Conservation (phyloP, 1,140 invertebrate species). For the Aphelinus certus region DNA sequence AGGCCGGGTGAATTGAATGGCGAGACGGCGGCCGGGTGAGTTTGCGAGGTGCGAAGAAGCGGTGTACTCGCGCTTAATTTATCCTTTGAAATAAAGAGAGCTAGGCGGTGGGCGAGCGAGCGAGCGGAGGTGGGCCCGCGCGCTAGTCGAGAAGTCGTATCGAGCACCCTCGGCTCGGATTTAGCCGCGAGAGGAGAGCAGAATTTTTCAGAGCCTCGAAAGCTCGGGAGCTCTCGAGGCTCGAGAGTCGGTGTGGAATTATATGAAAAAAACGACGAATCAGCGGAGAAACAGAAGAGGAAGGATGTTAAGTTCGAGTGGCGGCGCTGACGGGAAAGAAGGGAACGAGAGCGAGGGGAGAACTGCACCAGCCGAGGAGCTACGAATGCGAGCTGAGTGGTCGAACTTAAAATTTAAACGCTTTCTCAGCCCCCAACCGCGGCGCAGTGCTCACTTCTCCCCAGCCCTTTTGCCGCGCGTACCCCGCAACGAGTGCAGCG, state of each 20-base stretch:
- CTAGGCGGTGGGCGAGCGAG: background rate
- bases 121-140: background rate
- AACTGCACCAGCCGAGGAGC: background rate
- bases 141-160: constrained; percentile 27
- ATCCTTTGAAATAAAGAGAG: constrained; percentile 23
- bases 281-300: constrained; percentile 15
- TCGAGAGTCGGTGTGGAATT: constrained; percentile 25
- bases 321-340: background rate
- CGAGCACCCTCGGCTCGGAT: constrained; percentile 28
- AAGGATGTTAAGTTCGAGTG: constrained; percentile 14
- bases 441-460: background rate
- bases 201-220: constrained; percentile 13
- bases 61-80: constrained; percentile 25
- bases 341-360: background rate
- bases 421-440: background rate
- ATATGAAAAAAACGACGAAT: constrained; percentile 31
- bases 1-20: too few species aligned
- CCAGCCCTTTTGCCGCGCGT: background rate
- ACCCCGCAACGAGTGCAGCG: too few species aligned
- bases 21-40: too few species aligned
- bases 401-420: constrained; percentile 34
- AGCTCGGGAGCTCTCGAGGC: background rate
- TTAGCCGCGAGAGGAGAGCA: background rate
- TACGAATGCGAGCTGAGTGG: constrained; percentile 13
- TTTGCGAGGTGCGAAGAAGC: background rate